Base-by-base conservation (phyloP, 2,888 invertebrate genomes). In the Eupelmus urozonus region DNA sequence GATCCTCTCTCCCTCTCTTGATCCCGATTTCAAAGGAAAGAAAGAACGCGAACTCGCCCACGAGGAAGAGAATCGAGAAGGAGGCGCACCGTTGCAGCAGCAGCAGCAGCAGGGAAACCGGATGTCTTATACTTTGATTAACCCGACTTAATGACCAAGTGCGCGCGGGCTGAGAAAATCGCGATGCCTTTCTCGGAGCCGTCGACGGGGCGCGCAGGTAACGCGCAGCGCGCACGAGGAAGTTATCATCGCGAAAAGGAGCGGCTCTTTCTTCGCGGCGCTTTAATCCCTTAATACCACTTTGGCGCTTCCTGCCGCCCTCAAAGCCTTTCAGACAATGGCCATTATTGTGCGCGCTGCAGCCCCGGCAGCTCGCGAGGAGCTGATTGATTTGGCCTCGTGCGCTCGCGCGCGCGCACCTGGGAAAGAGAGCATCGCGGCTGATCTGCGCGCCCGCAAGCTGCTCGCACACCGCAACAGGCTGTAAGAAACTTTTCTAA, bases 101-200 rank as follows among this genome's bases (percentile, higher is more conserved):
- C 1, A 23, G 59, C 53, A n/a, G 23, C 40, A n/a, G 60, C 20
- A 23, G 45, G 45, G 29, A 34, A 65, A 69, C 73, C 74, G 78
- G 78, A 78, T 75, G 70, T 65, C 59, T 65, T 60, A 55, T 42
- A 55, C 65, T 66, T 40, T 79, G 78, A 79, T 79, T 79, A 79
- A 79, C 70, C 66, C 66, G 66, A 79, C 29, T 75, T 79, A 75
- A 79, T 74, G 66, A 79, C n/a, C 53, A 53, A 23, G 40, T 20
- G 42, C 13, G 57, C 25, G 18, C 59, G 66, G n/a, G 34, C 34
- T 34, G n/a, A 69, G 69, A 78, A 73, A 78, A 49, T 62, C 78
- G 70, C 70, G 74, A 57, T 45, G 40, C 53, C 42, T 51, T 23
- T 45, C 13, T 45, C 45, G 49, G 49, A 60, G 60, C 27, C 16